Evolutionary conservation across 2,888 invertebrate species (phyloP).

Genomic region (Sympetrum striolatum): DNA sequence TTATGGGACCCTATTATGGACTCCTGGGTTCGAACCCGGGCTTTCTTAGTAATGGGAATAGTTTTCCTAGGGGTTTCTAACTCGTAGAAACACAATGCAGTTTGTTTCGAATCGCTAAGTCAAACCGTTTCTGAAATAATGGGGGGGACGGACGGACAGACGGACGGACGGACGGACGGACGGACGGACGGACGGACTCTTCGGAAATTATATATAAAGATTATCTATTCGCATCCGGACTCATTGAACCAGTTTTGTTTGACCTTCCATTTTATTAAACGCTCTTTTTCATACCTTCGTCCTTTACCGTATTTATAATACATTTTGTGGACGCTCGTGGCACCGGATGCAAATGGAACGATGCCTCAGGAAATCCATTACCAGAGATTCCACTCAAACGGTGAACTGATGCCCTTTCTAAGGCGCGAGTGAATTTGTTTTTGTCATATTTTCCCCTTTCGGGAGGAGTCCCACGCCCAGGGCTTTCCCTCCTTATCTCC

Average conservation of each 20-base stretch:
- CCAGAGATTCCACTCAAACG: constrained; percentile 21
- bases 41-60: too few relatives aligned
- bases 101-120: too few relatives aligned
- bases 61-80: too few relatives aligned
- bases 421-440: not conserved
- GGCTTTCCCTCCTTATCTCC: not conserved
- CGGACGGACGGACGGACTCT: too few relatives aligned
- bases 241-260: not conserved
- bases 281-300: not conserved
- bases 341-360: not conserved
- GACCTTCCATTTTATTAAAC: not conserved
- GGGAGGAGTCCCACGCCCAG: not conserved
- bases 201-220: too few relatives aligned
- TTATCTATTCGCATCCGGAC: not conserved
- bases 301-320: not conserved
- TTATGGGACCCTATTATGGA: too few relatives aligned
- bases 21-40: too few relatives aligned
- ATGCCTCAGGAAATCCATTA: constrained; percentile 29
- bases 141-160: too few relatives aligned
- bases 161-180: too few relatives aligned
- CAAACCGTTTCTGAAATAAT: too few relatives aligned
- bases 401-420: constrained; percentile 32
- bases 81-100: too few relatives aligned
- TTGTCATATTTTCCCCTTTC: not conserved
- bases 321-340: not conserved